Base-by-base conservation (phyloP, 2,888 invertebrate species). In the Leucoptera coffeella region DNA sequence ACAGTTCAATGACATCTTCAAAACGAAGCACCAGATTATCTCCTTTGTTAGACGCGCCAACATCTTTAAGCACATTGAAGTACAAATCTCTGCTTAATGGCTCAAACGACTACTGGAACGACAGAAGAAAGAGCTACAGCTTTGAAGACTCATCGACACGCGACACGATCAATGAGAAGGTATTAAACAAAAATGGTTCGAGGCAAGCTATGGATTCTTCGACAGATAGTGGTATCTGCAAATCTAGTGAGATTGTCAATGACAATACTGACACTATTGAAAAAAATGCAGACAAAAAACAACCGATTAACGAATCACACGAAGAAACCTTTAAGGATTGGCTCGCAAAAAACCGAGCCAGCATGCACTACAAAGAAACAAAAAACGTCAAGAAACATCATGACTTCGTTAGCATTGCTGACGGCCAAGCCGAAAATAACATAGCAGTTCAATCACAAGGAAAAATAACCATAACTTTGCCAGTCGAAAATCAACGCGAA, bases 121-220 rank as follows among this genome's bases (percentile, higher is more conserved):
- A 77, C 32, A 65, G 85, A 35, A 67, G 85, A 35, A 86, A 85
- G 52, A 85, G 85, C 11, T 85, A 85, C 42, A 85, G 85, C 30
- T 86, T 86, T 41, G 69, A 69, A 49, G 62, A 65, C 28, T 58
- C 65, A 2, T 48, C 55, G 14, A n/a, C n/a, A n/a, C n/a, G n/a
- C n/a, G n/a, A n/a, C n/a, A 54, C 64, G 11, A 32, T 56, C 20
- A 50, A 51, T 32, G 58, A 59, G 42, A 48, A 40, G 22, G 48
- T 50, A 24, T 36, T 47, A 27, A 50, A 54, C 31, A 50, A 43
- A 31, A 73, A 67, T 38, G 69, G 64, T 30, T 72, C 67, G 35
- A 17, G 6, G 9, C 50, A 69, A 33, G 69, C 77, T 2, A 78
- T 81, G 42, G 83, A 84, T 45, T 81, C 82, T n/a, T 85, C 84